phyloP scores from a whole-genome alignment of 64 coral and sea anemone species.

The Stichodactyla mertensii region DNA sequence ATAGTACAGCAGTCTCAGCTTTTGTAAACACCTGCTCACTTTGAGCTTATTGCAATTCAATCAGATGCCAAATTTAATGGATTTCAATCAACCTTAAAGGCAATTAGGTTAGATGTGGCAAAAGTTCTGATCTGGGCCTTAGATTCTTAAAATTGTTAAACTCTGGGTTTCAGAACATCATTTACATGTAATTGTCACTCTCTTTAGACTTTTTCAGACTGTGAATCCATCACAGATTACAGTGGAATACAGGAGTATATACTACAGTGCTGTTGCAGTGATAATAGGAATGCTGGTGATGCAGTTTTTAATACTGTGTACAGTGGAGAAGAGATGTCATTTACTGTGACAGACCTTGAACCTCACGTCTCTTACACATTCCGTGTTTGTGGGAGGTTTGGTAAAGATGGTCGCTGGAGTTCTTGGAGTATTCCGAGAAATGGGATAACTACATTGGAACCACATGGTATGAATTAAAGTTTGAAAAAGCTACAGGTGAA shows the following conservation, averaged over 20 bases:
- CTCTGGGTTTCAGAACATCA: background rate
- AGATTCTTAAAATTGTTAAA: too few species aligned
- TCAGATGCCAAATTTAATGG: too few species aligned
- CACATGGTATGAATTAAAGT: conserved; percentile 65
- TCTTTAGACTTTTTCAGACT: conserved; percentile 74
- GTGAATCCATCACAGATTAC: conserved; percentile 83
- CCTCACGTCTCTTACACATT: conserved; percentile 93
- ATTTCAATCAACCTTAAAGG: too few species aligned
- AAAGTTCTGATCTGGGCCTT: too few species aligned
- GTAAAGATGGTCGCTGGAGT: conserved; percentile 81
- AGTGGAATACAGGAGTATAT: conserved; percentile 89
- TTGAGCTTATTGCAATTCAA: too few species aligned
- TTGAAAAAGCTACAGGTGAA: too few species aligned
- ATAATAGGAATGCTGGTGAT: conserved; percentile 61
- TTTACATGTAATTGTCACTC: background rate
- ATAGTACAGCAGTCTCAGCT: too few species aligned
- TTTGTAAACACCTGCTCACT: too few species aligned
- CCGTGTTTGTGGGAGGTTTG: conserved; percentile 91
- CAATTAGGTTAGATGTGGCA: too few species aligned
- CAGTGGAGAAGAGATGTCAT: conserved; percentile 74
- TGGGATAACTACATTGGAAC: conserved; percentile 89
- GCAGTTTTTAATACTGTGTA: conserved; percentile 88
- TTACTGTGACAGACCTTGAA: conserved; percentile 84
- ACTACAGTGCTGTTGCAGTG: conserved; percentile 82
- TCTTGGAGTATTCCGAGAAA: conserved; percentile 93